phyloP scores from a whole-genome alignment of 2,797 vertebrate species.

The Sorex maritimensis region DNA sequence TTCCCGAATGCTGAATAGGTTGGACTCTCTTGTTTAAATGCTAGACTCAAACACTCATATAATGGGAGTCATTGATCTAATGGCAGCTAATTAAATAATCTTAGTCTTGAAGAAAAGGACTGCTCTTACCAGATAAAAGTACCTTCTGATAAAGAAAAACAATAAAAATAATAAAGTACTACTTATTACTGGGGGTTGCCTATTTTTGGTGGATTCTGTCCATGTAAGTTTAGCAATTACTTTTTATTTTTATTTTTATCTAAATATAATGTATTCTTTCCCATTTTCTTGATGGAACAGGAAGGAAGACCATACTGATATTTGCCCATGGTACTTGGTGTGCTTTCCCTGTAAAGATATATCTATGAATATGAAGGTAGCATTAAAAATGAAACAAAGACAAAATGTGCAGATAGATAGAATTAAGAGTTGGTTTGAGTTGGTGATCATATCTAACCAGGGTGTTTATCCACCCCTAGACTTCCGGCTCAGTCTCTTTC shows the following conservation, averaged over 20 bases:
- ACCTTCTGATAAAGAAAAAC: conserved; percentile 23
- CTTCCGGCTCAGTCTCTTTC: background rate
- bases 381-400: conserved; percentile 12
- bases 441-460: background rate
- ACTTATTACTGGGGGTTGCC: background rate
- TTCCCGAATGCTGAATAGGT: background rate
- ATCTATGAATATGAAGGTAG: conserved; percentile 29
- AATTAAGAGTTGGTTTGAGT: background rate
- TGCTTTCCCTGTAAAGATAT: conserved; percentile 59
- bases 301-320: conserved; percentile 18
- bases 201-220: conserved; percentile 48
- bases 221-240: conserved; percentile 7
- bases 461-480: background rate
- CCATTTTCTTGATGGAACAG: background rate
- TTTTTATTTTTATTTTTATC: conserved; percentile 22
- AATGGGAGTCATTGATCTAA: background rate
- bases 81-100: background rate
- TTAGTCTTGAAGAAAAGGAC: background rate
- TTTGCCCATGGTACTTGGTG: background rate
- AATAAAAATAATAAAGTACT: conserved; percentile 2
- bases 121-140: conserved; percentile 8
- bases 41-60: background rate
- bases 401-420: background rate
- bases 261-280: background rate
- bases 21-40: background rate